These are phyloP conservation scores for Pygoscelis adeliae DNA, from an alignment of 2,113 vertebrate genomes.

Conservation along the genomic window DNA sequence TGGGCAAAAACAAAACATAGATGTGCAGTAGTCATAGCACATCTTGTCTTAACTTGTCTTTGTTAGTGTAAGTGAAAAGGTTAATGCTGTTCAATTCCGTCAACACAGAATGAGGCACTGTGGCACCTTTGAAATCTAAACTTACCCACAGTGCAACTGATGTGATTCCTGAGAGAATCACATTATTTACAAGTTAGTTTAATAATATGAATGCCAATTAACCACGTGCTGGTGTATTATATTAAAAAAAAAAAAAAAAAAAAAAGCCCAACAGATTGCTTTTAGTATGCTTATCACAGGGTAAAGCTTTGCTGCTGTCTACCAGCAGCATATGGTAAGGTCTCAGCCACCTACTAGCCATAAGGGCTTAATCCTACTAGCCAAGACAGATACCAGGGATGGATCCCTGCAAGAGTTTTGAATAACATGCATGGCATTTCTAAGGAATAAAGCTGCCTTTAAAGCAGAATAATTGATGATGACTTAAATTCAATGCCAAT, in stretches of 20 bases:
- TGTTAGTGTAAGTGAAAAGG: slow-evolving; percentile 82
- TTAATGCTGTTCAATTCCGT: slow-evolving; percentile 76
- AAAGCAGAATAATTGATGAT: slow-evolving; percentile 41
- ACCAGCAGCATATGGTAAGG: slow-evolving; percentile 69
- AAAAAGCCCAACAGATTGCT: slow-evolving; percentile 39
- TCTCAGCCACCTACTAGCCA: slow-evolving; percentile 65
- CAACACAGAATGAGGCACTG: slow-evolving; percentile 65
- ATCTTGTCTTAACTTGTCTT: slow-evolving; percentile 82
- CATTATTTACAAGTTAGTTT: slow-evolving; percentile 54
- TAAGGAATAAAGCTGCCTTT: slow-evolving; percentile 23
- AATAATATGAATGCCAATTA: slow-evolving; percentile 52
- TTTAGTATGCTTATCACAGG: slow-evolving; percentile 67
- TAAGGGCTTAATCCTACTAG: slow-evolving; percentile 53
- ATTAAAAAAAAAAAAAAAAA: no score
- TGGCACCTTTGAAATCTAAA: slow-evolving; percentile 74
- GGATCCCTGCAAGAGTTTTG: slow-evolving; percentile 37
- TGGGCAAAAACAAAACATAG: slow-evolving; percentile 73
- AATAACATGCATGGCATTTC: slow-evolving; percentile 9
- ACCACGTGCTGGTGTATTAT: not conserved
- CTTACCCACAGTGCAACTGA: slow-evolving; percentile 54
- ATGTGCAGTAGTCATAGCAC: slow-evolving; percentile 68
- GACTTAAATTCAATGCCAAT: slow-evolving; percentile 54
- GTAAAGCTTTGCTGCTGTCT: slow-evolving; percentile 65
- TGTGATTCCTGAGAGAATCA: slow-evolving; percentile 60
- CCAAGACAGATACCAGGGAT: slow-evolving; percentile 53